Percentiles rank a stretch among this genome's conserved stretches.
These are phyloP conservation scores for Acleris sparsana DNA, from an alignment of 2,888 invertebrate genomes.

Conservation along the genomic window DNA sequence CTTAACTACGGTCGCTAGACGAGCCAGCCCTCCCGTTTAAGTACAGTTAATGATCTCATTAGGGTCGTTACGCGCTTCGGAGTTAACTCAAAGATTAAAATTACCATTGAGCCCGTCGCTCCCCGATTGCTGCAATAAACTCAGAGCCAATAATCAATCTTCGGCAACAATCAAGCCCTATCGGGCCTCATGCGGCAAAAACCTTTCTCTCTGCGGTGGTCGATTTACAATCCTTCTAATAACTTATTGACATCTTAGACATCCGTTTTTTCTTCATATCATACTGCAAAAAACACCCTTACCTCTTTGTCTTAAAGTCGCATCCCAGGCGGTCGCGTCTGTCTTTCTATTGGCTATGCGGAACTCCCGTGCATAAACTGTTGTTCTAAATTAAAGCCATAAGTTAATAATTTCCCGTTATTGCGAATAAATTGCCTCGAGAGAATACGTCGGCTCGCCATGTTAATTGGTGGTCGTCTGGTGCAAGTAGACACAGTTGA, in stretches of 20 bases:
- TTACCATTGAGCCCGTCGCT: conserved; percentile 12
- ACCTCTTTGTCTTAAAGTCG: conserved; percentile 1
- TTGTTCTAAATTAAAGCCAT: conserved; percentile 28
- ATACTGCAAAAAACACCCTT: conserved; percentile 3
- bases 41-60: conserved; percentile 6
- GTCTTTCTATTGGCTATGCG: conserved; percentile 23
- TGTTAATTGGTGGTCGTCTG: neutral
- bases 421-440: conserved; percentile 15
- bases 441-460: neutral
- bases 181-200: conserved; percentile 16
- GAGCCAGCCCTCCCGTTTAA: neutral
- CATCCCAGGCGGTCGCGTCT: conserved; percentile 12
- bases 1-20: too few relatives aligned
- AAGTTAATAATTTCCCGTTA: conserved; percentile 31
- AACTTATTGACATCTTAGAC: conserved; percentile 34
- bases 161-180: conserved; percentile 11
- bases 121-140: conserved; percentile 30
- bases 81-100: neutral
- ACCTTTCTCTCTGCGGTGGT: conserved; percentile 29
- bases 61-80: conserved; percentile 1
- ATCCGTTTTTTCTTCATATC: conserved; percentile 15
- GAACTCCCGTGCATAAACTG: conserved; percentile 24
- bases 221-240: conserved; percentile 32
- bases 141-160: conserved; percentile 17
- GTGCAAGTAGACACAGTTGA: too few relatives aligned